Base-by-base conservation (phyloP, 2,888 invertebrate species). In the Limnephilus lunatus region DNA sequence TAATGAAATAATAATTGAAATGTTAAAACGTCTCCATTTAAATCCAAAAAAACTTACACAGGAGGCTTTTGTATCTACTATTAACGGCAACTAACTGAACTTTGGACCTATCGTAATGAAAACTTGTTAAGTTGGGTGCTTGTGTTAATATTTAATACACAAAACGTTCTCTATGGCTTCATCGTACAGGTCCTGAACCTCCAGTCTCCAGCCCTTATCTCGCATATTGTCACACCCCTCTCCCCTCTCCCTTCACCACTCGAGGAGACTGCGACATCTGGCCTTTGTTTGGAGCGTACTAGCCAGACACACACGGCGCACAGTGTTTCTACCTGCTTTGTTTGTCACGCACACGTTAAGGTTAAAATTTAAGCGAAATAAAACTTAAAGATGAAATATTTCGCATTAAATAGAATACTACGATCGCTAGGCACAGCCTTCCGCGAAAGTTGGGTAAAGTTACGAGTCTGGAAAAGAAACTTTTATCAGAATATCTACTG, bases 381-480 rank as follows among this genome's bases (percentile, higher is more conserved):
- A 92, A 93, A 92, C 87, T 68, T 87, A 85, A 88, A 89, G 89
- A 89, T 89, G 92, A 93, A 93, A 92, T 92, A 86, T 93, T 90
- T 86, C 32, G 68, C 88, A 92, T 81, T 89, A 81, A 91, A 93
- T 90, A 91, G 68, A 93, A 92, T 90, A 85, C 48, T 91, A 92
- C 85, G 68, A 86, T 91, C n/a, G 44, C 80, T 35, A 82, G 89
- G 68, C 86, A 86, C 31, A 80, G 92, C n/a, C 25, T 82, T 81
- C 25, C 5, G 3, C 2, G 86, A 53, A 80, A 89, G 35, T 80
- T 80, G n/a, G 14, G 88, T 35, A 80, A 89, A 31, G 30, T 87
- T 68, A 25, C n/a, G 48, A 86, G 86, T 44, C 68, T 25, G 68
- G 25, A 68, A 48, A 32, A 86, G 9, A 86, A 86, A 86, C 44